Base-by-base conservation (phyloP, 1,140 invertebrate genomes). In the Drosophila arizonae region DNA sequence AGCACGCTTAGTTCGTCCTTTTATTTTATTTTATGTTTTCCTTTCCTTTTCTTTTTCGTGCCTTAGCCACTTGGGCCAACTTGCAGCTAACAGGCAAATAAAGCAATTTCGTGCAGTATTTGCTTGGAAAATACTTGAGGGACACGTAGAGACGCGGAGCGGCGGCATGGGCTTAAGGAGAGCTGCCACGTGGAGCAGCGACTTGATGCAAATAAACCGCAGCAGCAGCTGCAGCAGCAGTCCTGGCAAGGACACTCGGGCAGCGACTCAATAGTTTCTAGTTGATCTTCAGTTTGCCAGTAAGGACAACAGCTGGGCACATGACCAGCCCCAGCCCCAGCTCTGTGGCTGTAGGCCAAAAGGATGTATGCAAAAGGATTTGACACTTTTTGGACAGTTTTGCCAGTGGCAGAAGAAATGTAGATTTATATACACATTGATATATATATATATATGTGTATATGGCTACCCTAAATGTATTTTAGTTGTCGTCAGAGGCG, bases 101-200 rank as follows among this genome's bases (percentile, higher is more conserved):
- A 73, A 73, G 65, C 65, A 73, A 73, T 73, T 73, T 73, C 43
- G 57, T 68, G 65, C 71, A 62, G 51, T 69, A 30, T 69, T 73
- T 73, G 65, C 36, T 15, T 51, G 26, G 57, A 69, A 72, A 67
- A 61, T 55, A 60, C 55, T 57, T 61, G 46, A 67, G 48, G 30
- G 63, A 67, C 69, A 65, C 61, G 61, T 56, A 17, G 36, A 11
- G 6, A 39, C 36, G 36, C 13, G 51, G 13, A 26, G 67, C 28
- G 28, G 45, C 21, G 30, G 28, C 13, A 11, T 11, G 26, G 9
- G 5, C 21, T 13, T 9, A 41, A 30, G 26, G n/a, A 24, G 28
- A 24, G 28, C 1, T 15, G 33, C 30, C n/a, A 69, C 24, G 58
- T 55, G 63, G 24, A 50, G 36, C 24, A 50, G 36, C 24, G 33